Evolutionary conservation across 2,888 invertebrate species (phyloP), one percentile per base, ranked within the genome.

Genomic region (Ormyrus rosae): DNA sequence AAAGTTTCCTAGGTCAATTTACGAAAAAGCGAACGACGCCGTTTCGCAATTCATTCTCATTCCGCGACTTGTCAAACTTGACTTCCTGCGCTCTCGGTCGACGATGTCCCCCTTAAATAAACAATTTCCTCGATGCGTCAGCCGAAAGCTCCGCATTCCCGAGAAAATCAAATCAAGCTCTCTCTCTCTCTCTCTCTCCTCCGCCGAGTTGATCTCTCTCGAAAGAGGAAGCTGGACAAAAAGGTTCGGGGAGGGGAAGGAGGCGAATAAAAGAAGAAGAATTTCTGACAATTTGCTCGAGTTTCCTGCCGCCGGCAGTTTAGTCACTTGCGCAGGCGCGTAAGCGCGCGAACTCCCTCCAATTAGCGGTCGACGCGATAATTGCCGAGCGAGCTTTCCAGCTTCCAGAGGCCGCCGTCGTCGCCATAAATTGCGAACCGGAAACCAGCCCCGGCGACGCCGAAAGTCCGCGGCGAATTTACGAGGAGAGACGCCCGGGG

Each of bases 351-450:
- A 56, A 46, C 55, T 81, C 83, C 82, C 79, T 83, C 77, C 84
- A 85, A 84, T 84, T 82, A 84, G 82, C 61, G 82, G 74, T 74
- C 77, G 81, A 77, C 81, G 84, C 78, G 82, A 83, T 85, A 85
- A 85, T 85, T 85, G 83, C 83, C 80, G 81, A 79, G 83, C 83
- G 82, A 84, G 34, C 83, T 83, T 83, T 81, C 34, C 34, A 34
- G 34, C 34, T 34, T 34, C 34, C 34, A 34, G 34, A 2, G 34
- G 34, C 34, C 34, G 34, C 34, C 34, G 34, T 4, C 81, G 82
- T 83, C 84, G 34, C 82, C 83, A 85, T 85, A 85, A 85, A 84
- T 85, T 83, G 83, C 80, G 80, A 84, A 85, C 83, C 84, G 84
- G 85, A 85, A 85, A 84, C 84, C 84, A 53, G 34, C 34, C 4